Conservation (phyloP, 2,113 vertebrate species). For the Tychaedon coryphoeus region DNA sequence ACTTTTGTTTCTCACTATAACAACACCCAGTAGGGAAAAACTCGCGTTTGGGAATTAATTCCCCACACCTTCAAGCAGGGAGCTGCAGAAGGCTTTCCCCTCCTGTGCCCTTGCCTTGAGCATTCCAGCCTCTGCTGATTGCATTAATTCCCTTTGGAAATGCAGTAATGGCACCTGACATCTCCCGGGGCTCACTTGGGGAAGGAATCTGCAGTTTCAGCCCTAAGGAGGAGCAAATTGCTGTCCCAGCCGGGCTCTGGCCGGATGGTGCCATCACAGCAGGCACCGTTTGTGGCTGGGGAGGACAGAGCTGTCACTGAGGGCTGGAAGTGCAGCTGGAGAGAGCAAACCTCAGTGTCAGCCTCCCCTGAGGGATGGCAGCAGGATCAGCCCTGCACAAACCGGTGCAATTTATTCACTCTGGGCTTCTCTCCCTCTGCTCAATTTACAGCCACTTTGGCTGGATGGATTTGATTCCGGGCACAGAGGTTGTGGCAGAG, state of each 20-base stretch:
- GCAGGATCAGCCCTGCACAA: neutral
- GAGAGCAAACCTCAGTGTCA: neutral
- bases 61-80: neutral
- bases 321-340: neutral
- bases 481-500: neutral
- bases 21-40: no score
- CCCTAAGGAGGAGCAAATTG: conserved; percentile 12
- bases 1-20: no score
- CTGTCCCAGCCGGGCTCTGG: neutral
- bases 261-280: neutral
- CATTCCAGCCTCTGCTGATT: neutral
- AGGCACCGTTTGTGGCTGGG: neutral
- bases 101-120: neutral
- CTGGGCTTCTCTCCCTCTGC: neutral
- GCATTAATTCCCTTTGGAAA: neutral
- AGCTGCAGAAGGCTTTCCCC: neutral
- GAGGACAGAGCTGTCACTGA: neutral
- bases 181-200: neutral
- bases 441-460: neutral
- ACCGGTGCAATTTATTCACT: neutral
- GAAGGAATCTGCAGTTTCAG: neutral
- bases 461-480: neutral
- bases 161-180: neutral
- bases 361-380: neutral
- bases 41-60: no score